Percentiles rank a stretch among this genome's conserved stretches.
These are phyloP conservation scores for Ceramica pisi DNA, from an alignment of 2,888 invertebrate species.

Conservation along the genomic window DNA sequence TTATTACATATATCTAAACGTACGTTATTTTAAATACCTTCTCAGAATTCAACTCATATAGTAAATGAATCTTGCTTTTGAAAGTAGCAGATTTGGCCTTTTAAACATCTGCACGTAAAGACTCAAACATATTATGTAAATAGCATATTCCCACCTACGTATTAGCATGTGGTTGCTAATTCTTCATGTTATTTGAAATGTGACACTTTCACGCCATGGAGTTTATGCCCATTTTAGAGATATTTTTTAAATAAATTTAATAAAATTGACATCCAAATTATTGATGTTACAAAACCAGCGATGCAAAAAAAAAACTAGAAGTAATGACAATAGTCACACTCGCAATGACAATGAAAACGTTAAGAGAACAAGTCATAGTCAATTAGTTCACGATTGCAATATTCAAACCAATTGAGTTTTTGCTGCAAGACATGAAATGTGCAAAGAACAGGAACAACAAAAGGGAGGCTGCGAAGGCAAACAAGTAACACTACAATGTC, in stretches of 20 bases:
- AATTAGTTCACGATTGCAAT: constrained; percentile 47
- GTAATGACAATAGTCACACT: constrained; percentile 9
- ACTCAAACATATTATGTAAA: constrained; percentile 11
- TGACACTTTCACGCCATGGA: not conserved
- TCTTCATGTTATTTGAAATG: constrained; percentile 8
- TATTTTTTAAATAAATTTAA: not conserved
- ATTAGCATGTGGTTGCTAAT: constrained; percentile 10
- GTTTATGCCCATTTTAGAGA: not conserved
- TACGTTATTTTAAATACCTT: constrained; percentile 23
- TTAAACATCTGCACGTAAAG: not conserved
- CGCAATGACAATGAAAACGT: constrained; percentile 24
- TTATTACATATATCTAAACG: not conserved
- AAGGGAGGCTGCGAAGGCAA: constrained; percentile 40
- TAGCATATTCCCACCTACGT: not conserved
- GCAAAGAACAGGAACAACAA: constrained; percentile 44
- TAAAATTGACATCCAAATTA: not conserved
- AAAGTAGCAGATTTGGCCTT: not conserved
- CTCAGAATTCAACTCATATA: not conserved
- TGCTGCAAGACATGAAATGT: constrained; percentile 41
- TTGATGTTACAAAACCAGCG: not conserved
- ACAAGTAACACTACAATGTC: constrained; percentile 31
- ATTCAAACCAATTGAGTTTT: constrained; percentile 50
- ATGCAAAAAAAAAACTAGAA: constrained; percentile 2
- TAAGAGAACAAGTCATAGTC: constrained; percentile 22
- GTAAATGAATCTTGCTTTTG: not conserved